phyloP scores from a whole-genome alignment of 2,888 invertebrate species.

The Tipula confusa region DNA sequence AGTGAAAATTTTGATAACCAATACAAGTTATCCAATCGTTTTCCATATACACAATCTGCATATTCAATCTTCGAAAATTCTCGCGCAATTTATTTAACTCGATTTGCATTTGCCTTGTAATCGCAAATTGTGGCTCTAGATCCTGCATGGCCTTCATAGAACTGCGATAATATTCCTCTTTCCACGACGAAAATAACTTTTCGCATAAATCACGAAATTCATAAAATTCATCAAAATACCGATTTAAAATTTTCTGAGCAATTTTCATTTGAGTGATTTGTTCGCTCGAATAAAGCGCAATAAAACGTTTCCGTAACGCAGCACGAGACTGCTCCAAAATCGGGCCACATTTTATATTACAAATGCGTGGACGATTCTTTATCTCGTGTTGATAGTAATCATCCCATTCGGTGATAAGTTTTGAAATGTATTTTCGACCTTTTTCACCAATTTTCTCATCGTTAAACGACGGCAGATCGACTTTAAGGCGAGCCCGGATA shows the following conservation, averaged over 20 bases:
- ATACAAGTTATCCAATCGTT: conserved; percentile 45
- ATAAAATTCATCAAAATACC: conserved; percentile 43
- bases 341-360: conserved; percentile 44
- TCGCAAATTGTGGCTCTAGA: conserved; percentile 43
- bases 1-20: conserved; percentile 48
- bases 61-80: conserved; percentile 42
- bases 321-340: conserved; percentile 42
- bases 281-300: conserved; percentile 43
- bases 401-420: conserved; percentile 46
- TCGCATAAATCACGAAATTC: conserved; percentile 41
- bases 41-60: conserved; percentile 48
- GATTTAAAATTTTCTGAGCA: conserved; percentile 44
- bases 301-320: conserved; percentile 45
- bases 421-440: conserved; percentile 39
- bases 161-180: conserved; percentile 43
- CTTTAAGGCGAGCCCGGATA: conserved; percentile 44
- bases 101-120: conserved; percentile 42
- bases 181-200: conserved; percentile 45
- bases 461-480: conserved; percentile 40
- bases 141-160: conserved; percentile 32
- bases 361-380: conserved; percentile 41
- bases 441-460: conserved; percentile 41
- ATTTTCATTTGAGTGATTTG: conserved; percentile 41
- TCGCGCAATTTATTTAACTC: conserved; percentile 41
- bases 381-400: conserved; percentile 47